A percentile compares a stretch with the other conserved stretches of the same genome.
Evolutionary conservation across 2,888 invertebrate species (phyloP).

Genomic region (Thumatha senex): DNA sequence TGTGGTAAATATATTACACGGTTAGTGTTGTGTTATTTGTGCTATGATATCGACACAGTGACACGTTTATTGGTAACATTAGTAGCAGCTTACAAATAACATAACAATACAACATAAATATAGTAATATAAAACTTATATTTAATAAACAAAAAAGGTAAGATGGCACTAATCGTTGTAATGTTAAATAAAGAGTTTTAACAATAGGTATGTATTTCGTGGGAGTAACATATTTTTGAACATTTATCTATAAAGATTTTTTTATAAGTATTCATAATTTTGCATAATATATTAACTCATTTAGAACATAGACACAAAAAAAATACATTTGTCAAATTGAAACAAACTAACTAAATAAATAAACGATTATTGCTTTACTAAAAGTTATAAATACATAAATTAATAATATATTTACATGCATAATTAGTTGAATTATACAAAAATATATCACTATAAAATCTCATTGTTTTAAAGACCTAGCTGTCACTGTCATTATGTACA

Average conservation of each 20-base stretch:
- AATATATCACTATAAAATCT: neutral
- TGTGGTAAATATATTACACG: too few relatives aligned
- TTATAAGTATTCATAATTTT: neutral
- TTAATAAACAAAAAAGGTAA: neutral
- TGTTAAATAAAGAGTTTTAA: neutral
- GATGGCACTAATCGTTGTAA: slow-evolving; percentile 19
- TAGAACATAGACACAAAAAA: neutral
- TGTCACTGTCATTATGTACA: neutral
- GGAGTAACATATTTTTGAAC: too few relatives aligned
- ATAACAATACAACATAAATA: too few relatives aligned
- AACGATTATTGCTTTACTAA: neutral
- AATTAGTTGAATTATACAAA: neutral
- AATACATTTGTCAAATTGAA: neutral
- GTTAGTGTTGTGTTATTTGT: too few relatives aligned
- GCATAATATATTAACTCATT: neutral
- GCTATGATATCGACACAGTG: too few relatives aligned
- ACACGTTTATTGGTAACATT: too few relatives aligned
- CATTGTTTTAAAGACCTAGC: too few relatives aligned
- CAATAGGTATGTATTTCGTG: too few relatives aligned
- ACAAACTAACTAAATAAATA: neutral
- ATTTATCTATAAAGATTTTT: neutral
- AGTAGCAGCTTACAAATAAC: too few relatives aligned
- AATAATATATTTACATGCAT: neutral
- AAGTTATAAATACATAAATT: neutral
- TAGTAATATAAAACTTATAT: too few relatives aligned